Percentiles rank a stretch among this genome's conserved stretches.
phyloP scores from a whole-genome alignment of 2,888 invertebrate species.

The Ormyrus nitidulus region DNA sequence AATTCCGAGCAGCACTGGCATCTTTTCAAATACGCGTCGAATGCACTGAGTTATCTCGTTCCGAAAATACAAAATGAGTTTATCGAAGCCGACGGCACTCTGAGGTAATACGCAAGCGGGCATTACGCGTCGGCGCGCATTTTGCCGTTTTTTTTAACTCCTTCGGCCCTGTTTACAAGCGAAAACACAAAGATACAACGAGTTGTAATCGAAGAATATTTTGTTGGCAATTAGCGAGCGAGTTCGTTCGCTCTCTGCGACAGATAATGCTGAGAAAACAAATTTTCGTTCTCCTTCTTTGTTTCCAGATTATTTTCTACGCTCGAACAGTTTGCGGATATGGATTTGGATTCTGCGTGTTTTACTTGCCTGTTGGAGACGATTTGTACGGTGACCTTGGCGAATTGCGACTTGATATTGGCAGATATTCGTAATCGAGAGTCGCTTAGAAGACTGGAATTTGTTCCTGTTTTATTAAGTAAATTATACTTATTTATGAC shows the following conservation, averaged over 20 bases:
- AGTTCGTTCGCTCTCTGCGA: too few species aligned
- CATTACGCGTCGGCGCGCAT: background rate
- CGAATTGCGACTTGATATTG: constrained; percentile 46
- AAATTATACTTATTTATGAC: constrained; percentile 39
- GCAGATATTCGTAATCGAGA: constrained; percentile 57
- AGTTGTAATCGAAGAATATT: background rate
- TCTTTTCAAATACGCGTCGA: constrained; percentile 64
- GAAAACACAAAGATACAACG: background rate
- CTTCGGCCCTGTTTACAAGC: background rate
- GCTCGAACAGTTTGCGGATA: constrained; percentile 61
- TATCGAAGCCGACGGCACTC: constrained; percentile 62
- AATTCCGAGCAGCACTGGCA: constrained; percentile 63
- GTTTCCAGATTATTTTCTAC: constrained; percentile 63
- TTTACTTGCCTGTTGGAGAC: constrained; percentile 60
- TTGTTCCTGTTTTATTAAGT: constrained; percentile 61
- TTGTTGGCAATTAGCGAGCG: background rate
- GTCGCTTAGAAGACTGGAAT: constrained; percentile 37
- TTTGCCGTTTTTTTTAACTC: background rate
- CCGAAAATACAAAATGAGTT: constrained; percentile 67
- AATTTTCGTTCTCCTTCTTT: constrained; percentile 33
- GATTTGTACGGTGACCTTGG: constrained; percentile 62
- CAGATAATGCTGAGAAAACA: background rate
- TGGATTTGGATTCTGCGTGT: constrained; percentile 59
- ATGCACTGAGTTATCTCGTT: constrained; percentile 63
- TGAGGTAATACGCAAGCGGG: constrained; percentile 61